Percentiles rank a stretch among this genome's conserved stretches.
Conservation (phyloP, 2,888 invertebrate species). For the Aleiodes alternator region DNA sequence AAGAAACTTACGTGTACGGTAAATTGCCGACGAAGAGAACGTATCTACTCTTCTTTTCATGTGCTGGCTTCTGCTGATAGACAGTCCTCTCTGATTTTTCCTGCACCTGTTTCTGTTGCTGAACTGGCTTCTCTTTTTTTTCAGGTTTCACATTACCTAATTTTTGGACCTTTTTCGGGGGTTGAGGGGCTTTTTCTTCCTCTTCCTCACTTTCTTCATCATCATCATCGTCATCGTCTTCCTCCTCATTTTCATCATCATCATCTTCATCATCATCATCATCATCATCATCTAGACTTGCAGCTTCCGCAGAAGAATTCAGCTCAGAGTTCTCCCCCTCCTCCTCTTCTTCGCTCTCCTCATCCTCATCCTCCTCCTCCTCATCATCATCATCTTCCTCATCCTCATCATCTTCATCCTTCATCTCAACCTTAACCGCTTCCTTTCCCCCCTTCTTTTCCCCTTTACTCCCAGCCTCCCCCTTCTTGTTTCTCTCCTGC, state of each 20-base stretch:
- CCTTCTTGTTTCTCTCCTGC: background rate
- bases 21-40: constrained; percentile 76
- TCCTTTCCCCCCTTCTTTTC: constrained; percentile 12
- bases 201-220: constrained; percentile 6
- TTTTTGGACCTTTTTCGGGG: constrained; percentile 32
- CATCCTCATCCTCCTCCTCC: constrained; percentile 42
- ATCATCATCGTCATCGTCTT: constrained; percentile 36
- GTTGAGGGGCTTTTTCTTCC: background rate
- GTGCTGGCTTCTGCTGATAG: constrained; percentile 34
- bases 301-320: constrained; percentile 39
- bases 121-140: constrained; percentile 15
- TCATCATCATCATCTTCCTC: background rate
- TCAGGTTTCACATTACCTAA: constrained; percentile 30
- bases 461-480: background rate
- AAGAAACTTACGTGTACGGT: constrained; percentile 69
- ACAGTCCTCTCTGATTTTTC: constrained; percentile 22
- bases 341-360: constrained; percentile 39
- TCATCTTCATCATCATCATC: constrained; percentile 36
- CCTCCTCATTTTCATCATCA: background rate
- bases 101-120: constrained; percentile 33
- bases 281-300: constrained; percentile 42
- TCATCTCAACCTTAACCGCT: constrained; percentile 18
- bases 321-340: constrained; percentile 44
- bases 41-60: constrained; percentile 67
- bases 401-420: constrained; percentile 36